Evolutionary conservation across 1,140 invertebrate genomes (phyloP).

Genomic region (Marisa cornuarietis): DNA sequence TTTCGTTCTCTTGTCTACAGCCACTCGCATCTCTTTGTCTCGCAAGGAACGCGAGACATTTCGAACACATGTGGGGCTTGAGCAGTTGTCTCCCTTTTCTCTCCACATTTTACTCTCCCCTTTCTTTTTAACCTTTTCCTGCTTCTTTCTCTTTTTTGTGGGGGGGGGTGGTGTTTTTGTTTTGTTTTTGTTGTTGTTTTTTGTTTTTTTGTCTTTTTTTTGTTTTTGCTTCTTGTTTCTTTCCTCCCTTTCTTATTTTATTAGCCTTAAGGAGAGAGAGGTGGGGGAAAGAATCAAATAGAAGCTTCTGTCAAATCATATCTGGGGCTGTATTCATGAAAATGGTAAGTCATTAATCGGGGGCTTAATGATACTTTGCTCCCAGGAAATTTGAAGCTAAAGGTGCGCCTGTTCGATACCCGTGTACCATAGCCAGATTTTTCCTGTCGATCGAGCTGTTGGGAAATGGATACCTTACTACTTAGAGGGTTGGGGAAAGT

Average conservation of each 20-base stretch:
- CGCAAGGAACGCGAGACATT: no score
- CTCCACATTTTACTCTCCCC: background rate
- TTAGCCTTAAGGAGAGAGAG: background rate
- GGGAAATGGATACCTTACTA: no score
- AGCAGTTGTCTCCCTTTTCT: background rate
- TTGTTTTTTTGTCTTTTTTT: background rate
- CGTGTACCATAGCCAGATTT: background rate
- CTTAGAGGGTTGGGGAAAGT: no score
- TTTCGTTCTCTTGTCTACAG: no score
- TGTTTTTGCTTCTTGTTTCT: background rate
- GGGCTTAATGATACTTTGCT: no score
- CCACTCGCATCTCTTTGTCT: background rate
- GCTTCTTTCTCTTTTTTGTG: no score
- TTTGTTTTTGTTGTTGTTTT: background rate
- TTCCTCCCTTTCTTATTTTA: background rate
- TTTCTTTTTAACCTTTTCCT: no score
- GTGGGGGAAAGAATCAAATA: no score
- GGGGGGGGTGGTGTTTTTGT: background rate
- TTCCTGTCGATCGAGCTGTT: no score
- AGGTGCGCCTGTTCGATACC: background rate
- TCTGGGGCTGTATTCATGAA: background rate
- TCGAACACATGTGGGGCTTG: no score
- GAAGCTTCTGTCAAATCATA: background rate
- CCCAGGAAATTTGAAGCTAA: no score
- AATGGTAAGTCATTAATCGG: no score